Conservation (phyloP, 2,113 vertebrate genomes). For the Scopus umbretta region DNA sequence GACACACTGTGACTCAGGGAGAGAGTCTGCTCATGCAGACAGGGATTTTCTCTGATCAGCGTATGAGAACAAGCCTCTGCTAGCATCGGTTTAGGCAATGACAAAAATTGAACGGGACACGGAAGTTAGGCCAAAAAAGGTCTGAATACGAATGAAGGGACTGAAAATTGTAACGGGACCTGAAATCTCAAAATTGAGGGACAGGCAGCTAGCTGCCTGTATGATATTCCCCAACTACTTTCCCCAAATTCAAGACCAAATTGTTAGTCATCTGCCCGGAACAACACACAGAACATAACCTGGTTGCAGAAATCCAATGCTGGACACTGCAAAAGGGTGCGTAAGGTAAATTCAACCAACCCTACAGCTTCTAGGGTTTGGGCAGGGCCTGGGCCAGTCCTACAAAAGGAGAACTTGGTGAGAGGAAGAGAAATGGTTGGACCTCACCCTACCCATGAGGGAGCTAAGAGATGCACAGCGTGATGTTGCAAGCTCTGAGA, state of each 20-base stretch:
- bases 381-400: not conserved
- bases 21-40: not conserved
- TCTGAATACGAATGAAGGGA: not conserved
- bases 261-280: not conserved
- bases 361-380: not conserved
- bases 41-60: not conserved
- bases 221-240: not conserved
- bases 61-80: not conserved
- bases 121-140: not conserved
- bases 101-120: not conserved
- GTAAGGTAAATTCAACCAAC: not conserved
- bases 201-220: not conserved
- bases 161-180: not conserved
- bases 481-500: not conserved
- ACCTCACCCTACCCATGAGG: not conserved
- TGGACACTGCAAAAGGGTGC: not conserved
- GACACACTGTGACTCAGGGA: not conserved
- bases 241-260: not conserved
- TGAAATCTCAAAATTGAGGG: not conserved
- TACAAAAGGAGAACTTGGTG: not conserved
- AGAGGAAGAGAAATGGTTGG: not conserved
- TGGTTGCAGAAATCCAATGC: not conserved
- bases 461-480: not conserved
- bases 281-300: not conserved
- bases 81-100: not conserved